Conservation (phyloP, 2,797 vertebrate genomes). For the Cheirogaleus major region DNA sequence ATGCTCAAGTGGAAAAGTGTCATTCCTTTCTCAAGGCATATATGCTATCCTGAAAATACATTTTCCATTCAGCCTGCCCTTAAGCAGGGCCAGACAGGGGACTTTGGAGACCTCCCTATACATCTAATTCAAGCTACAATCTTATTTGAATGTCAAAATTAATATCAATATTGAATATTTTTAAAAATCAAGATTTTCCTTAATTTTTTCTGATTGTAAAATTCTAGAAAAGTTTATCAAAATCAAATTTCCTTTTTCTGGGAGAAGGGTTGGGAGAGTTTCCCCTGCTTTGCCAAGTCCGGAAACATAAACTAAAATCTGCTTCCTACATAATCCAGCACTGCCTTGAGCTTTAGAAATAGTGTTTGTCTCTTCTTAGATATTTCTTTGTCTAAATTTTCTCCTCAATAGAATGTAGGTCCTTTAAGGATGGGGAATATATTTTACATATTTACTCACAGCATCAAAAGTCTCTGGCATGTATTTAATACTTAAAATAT, state of each 20-base stretch:
- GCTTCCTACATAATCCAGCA: not conserved
- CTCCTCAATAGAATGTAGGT: not conserved
- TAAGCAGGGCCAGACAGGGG: not conserved
- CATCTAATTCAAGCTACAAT: slow-evolving; percentile 6
- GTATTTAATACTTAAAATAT: not conserved
- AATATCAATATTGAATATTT: not conserved
- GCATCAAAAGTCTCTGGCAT: not conserved
- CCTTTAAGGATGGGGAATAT: not conserved
- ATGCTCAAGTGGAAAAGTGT: not conserved
- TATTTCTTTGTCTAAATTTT: not conserved
- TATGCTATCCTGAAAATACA: not conserved
- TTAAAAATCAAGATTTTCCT: not conserved
- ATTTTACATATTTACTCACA: not conserved
- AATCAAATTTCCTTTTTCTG: not conserved
- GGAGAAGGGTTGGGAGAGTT: not conserved
- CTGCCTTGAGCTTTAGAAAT: not conserved
- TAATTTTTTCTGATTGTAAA: not conserved
- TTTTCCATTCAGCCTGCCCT: not conserved
- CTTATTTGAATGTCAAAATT: not conserved
- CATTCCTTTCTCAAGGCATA: not conserved
- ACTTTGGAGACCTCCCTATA: not conserved
- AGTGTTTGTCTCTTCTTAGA: not conserved
- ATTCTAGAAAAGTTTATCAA: not conserved
- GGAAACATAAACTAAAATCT: slow-evolving; percentile 9
- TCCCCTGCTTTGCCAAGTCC: not conserved